Base-by-base conservation (phyloP, 2,113 vertebrate species). In the Phylloscopus trochiloides region DNA sequence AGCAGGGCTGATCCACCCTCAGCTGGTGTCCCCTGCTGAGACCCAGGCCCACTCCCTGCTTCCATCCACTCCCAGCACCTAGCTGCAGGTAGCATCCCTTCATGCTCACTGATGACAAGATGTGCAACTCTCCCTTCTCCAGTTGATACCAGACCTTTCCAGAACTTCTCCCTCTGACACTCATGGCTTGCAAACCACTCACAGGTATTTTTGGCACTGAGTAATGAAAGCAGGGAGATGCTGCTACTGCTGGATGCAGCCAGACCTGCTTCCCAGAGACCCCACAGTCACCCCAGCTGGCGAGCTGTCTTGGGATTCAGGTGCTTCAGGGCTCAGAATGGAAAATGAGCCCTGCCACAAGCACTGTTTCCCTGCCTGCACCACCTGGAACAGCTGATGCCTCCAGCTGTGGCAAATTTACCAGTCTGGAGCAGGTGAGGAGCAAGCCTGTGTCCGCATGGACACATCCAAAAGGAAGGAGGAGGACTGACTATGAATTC, bases 61-160 rank as follows among this genome's bases (percentile, higher is more conserved):
- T n/a, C 25, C 55, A 68, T 9, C 20, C 13, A 11, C 13, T 63
- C 61, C 45, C 58, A 68, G 43, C 1, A 0, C 13, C 24, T 0
- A 2, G 45, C 36, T 75, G 66, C 61, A 70, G 42, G 29, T 40
- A 65, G 34, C 42, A 34, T 4, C 31, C n/a, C 51, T 52, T 82
- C 25, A 9, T 14, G 26, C 73, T 74, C 57, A 9, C 18, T 43
- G 75, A 57, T 20, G 58, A 62, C 3, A 15, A 50, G 12, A 51
- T 29, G 22, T 17, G 6, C 31, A 59, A 77, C 47, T 66, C 42
- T 74, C 65, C 43, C 29, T 81, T 80, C 28, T 48, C 42, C 1
- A 9, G 14, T 0, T 38, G 65, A 75, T 29, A 65, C 8, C 9
- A 85, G n/a, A 85, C 29, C 40, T 89, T 83, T 87, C 68, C 83